Evolutionary conservation across 2,113 vertebrate genomes (phyloP).

Genomic region (Arenaria interpres): DNA sequence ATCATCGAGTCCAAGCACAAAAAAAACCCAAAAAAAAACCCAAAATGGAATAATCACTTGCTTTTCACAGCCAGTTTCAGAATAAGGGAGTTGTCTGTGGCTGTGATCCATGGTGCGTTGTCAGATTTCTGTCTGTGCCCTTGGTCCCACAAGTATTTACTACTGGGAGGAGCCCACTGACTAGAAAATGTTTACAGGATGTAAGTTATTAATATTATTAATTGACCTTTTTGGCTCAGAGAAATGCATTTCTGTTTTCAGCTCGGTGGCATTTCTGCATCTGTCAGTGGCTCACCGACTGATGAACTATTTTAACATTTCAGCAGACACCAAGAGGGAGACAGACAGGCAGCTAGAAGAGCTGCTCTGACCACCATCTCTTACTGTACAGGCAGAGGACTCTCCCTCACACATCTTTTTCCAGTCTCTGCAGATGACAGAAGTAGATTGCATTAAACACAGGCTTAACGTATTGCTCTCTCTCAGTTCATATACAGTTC

Average conservation of each 20-base stretch:
- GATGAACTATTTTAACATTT: background rate
- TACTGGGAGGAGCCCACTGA: slow-evolving; percentile 18
- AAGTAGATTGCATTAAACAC: rapidly evolving
- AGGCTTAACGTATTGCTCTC: background rate
- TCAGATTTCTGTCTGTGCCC: slow-evolving; percentile 13
- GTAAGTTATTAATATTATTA: slow-evolving; percentile 43
- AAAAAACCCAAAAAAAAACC: too few species aligned
- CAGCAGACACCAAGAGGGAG: background rate
- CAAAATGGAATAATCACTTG: background rate
- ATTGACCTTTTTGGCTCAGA: background rate
- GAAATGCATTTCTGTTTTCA: background rate
- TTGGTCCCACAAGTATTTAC: slow-evolving; percentile 12
- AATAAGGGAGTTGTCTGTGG: background rate
- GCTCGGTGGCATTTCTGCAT: background rate
- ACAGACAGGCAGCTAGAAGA: background rate
- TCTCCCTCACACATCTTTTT: background rate
- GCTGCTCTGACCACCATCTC: background rate
- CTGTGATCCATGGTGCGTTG: background rate
- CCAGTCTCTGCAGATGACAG: background rate
- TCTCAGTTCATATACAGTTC: background rate
- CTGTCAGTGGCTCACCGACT: background rate
- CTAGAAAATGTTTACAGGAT: slow-evolving; percentile 57
- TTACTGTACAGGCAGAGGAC: background rate
- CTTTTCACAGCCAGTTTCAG: background rate
- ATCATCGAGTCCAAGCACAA: too few species aligned